A percentile compares a stretch with the other conserved stretches of the same genome.
Evolutionary conservation across 2,797 vertebrate species (phyloP).

Genomic region (Toxotes lorentzi): DNA sequence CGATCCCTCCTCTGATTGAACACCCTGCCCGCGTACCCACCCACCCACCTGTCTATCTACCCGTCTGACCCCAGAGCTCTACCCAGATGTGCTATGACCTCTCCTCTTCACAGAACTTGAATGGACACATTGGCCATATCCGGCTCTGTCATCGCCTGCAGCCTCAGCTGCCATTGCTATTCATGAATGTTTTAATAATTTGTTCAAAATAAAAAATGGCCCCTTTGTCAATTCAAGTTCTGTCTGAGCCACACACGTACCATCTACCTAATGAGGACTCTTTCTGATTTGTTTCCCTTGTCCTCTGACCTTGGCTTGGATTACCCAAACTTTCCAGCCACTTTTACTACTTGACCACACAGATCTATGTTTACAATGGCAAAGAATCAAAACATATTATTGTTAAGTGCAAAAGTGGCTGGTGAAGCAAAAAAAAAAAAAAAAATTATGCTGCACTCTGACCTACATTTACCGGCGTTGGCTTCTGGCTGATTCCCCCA

Average conservation of each 20-base stretch:
- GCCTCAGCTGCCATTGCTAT: background rate
- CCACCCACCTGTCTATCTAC: slow-evolving; percentile 27
- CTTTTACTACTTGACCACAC: slow-evolving; percentile 46
- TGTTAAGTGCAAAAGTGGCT: slow-evolving; percentile 50
- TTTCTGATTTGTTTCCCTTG: background rate
- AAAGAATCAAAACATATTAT: slow-evolving; percentile 12
- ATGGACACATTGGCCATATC: slow-evolving; percentile 43
- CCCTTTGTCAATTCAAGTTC: slow-evolving; percentile 69
- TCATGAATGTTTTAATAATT: slow-evolving; percentile 25
- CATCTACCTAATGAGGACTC: slow-evolving; percentile 22
- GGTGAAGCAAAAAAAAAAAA: slow-evolving; percentile 39
- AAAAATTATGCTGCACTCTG: slow-evolving; percentile 39
- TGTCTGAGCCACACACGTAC: slow-evolving; percentile 50
- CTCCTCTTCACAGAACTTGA: slow-evolving; percentile 71
- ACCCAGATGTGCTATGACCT: slow-evolving; percentile 53
- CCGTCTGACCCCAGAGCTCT: slow-evolving; percentile 47
- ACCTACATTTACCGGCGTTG: slow-evolving; percentile 46
- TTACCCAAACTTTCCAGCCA: slow-evolving; percentile 39
- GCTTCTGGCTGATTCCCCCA: slow-evolving; percentile 64
- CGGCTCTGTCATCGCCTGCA: background rate
- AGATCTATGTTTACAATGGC: slow-evolving; percentile 46
- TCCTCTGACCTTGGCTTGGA: slow-evolving; percentile 43
- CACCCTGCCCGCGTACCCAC: slow-evolving; percentile 28
- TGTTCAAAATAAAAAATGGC: slow-evolving; percentile 32
- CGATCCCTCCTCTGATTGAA: slow-evolving; percentile 79